Percentiles rank a stretch among this genome's conserved stretches.
These are phyloP conservation scores for Amphiduros pacificus DNA, from an alignment of 2,888 invertebrate species.

Conservation along the genomic window DNA sequence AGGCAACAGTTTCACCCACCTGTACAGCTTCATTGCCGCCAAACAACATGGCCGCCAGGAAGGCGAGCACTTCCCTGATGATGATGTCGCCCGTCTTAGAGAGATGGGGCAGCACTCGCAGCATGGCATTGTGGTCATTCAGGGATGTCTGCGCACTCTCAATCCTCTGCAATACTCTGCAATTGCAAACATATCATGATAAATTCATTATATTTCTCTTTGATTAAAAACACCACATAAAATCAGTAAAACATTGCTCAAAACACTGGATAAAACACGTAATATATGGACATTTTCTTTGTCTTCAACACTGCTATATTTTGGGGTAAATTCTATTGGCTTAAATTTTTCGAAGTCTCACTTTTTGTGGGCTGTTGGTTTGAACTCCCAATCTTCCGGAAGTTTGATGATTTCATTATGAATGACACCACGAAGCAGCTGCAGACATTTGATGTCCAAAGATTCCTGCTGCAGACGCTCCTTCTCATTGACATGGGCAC, in stretches of 20 bases:
- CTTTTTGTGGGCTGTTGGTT: conserved; percentile 30
- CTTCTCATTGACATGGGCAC: conserved; percentile 45
- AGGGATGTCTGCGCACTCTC: conserved; percentile 48
- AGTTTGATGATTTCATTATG: conserved; percentile 56
- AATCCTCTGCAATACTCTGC: conserved; percentile 33
- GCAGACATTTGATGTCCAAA: conserved; percentile 55
- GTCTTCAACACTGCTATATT: too few species aligned
- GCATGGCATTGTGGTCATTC: conserved; percentile 42
- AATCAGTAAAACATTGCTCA: too few species aligned
- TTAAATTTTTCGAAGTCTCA: too few species aligned
- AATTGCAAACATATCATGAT: too few species aligned
- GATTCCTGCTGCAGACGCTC: conserved; percentile 48
- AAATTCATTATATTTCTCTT: too few species aligned
- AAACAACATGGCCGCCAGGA: conserved; percentile 49
- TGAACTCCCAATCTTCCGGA: conserved; percentile 50
- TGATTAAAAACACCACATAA: too few species aligned
- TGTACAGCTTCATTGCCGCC: conserved; percentile 54
- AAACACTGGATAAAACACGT: too few species aligned
- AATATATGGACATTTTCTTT: too few species aligned
- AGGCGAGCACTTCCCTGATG: conserved; percentile 51
- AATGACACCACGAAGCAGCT: conserved; percentile 51
- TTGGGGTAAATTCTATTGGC: too few species aligned
- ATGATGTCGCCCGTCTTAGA: conserved; percentile 45
- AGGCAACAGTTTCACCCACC: too few species aligned
- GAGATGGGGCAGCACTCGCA: conserved; percentile 49